Evolutionary conservation across 2,888 invertebrate species (phyloP), one percentile per base, ranked within the genome.

Genomic region (Yponomeuta evonymella): DNA sequence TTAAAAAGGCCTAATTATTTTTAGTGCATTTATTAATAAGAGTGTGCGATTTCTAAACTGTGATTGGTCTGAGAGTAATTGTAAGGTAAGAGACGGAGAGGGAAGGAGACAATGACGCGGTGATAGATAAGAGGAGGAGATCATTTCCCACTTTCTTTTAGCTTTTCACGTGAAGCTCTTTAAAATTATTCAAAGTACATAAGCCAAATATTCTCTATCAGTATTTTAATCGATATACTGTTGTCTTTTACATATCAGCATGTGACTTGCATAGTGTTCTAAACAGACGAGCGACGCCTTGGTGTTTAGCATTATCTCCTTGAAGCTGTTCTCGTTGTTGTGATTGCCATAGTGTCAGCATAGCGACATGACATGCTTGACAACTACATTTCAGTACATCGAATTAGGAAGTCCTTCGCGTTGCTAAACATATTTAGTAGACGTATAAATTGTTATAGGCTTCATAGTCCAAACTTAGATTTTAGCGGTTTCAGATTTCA

Each of bases 1-100:
- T 90, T 89, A 87, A 68, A 87, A 91, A 86, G 91, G 91, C 91
- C 91, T 92, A 92, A 92, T 89, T 91, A 90, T 88, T 87, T 82
- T 87, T 89, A 92, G 86, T 86, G 81, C 89, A 88, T 88, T 87
- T 88, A 88, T 85, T 86, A 79, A 82, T 87, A 88, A 85, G 72
- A 68, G 82, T 81, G 84, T 85, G 87, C 85, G 87, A 84, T 82
- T 84, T 85, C 80, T 74, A 75, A 77, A 83, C 87, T 90, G 89
- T 89, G 88, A 89, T 89, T 82, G 84, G 81, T 82, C 79, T 76
- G 82, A 80, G 82, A 82, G 80, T 78, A 79, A 82, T 78, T 76
- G 79, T 77, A 76, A 76, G 78, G 81, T 76, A 78, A 78, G 80
- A 78, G 76, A 8, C 43, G 43, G 43, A 43, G 80, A 78, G 76